Base-by-base conservation (phyloP, 2,888 invertebrate genomes). In the Tetragonisca angustula region DNA sequence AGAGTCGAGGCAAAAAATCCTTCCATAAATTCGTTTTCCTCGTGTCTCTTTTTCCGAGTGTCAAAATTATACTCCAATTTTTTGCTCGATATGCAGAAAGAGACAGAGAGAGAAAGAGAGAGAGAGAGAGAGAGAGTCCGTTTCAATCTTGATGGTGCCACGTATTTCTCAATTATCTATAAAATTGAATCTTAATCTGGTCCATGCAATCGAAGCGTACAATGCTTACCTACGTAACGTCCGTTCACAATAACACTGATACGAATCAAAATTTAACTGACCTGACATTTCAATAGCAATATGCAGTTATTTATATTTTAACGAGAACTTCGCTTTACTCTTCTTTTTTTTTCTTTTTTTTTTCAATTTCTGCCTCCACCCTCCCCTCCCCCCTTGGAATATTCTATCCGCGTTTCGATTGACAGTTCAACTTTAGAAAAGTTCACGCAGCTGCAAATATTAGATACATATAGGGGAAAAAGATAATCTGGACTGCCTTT, bases 151-250 rank as follows among this genome's bases (percentile, higher is more conserved):
- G 54, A 27, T 52, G 65, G 50, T 21, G 65, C 27, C 11, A 27
- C 65, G 74, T 67, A 73, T 67, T 36, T 74, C 68, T 74, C 74
- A 49, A 72, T 74, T 73, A 74, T 68, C 67, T 43, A 24, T 21
- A 68, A 73, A 79, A 74, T 79, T 74, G 68, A 74, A 79, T 67
- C 59, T 74, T 74, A 59, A 67, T 75, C 75, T 67, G 62, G 49
- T 2, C 43, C 36, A 21, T 9, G 56, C 49, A 56, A 67, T 67
- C 27, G 65, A 54, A 9, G 56, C 27, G 65, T 24, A 67, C 54
- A 61, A 19, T 67, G 49, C 50, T 61, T 54, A 32, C 65, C 65
- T 56, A 32, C 64, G 56, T 56, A 61, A 50, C 68, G 27, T 52
- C 4, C 65, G 50, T 65, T 72, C 27, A n/a, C 54, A 59, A 61